Conservation (phyloP, 35 echinoderm and acorn worm genomes). For the Antedon bifida region DNA sequence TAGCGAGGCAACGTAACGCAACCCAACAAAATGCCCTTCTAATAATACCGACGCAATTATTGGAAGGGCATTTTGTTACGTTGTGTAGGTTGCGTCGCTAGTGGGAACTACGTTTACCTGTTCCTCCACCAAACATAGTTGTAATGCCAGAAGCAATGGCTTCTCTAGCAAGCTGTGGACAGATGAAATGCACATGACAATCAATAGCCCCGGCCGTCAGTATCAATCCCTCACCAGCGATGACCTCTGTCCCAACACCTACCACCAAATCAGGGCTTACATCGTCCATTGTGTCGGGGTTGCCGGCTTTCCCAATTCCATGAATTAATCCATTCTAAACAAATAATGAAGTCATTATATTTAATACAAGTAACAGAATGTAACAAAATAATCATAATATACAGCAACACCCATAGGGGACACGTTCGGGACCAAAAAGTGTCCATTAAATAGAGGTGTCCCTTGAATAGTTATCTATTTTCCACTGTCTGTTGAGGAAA, state of each 20-base stretch:
- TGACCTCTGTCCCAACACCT: constrained; percentile 73
- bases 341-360: not conserved
- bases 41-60: no score
- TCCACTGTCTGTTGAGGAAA: no score
- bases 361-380: no score
- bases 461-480: no score
- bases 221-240: constrained; percentile 67
- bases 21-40: no score
- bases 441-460: no score
- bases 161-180: constrained; percentile 59
- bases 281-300: constrained; percentile 71
- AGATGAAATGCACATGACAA: constrained; percentile 75
- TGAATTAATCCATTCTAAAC: constrained; percentile 45
- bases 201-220: constrained; percentile 60
- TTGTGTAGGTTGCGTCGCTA: not conserved
- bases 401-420: no score
- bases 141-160: constrained; percentile 63
- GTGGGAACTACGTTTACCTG: constrained; percentile 13
- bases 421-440: no score
- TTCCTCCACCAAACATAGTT: constrained; percentile 78
- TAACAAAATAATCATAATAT: no score
- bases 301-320: constrained; percentile 74
- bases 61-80: no score
- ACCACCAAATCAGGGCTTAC: constrained; percentile 51
- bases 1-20: no score